Base-by-base conservation (phyloP, 2,888 invertebrate genomes). In the Drosophila aldrichi region DNA sequence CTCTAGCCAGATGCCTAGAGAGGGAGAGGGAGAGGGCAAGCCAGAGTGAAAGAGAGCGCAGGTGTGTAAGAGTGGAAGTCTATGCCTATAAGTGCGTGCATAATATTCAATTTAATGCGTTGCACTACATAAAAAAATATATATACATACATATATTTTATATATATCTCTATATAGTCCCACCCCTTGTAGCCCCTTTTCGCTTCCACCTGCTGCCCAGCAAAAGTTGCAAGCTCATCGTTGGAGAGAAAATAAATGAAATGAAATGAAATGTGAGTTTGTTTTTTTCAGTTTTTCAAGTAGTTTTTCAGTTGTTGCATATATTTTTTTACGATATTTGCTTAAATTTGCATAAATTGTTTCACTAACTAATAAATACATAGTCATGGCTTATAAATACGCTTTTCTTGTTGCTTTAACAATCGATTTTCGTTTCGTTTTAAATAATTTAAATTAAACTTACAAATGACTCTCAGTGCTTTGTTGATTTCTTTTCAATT, bases 351-450 rank as follows among this genome's bases (percentile, higher is more conserved):
- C 73, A 88, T 85, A 88, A 74, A 77, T 85, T 74, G 64, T 66
- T 82, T 82, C 55, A 74, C 89, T 87, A 90, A 87, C 86, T 90
- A 87, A 88, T 85, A 86, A 80, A 79, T 90, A 88, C 78, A 82
- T 82, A 74, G 77, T 80, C 70, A 56, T 79, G 61, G 68, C 80
- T 77, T 81, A 74, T 20, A 68, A 41, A 62, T 69, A 81, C 48
- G 34, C 49, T 57, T 62, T 38, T 22, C 36, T 52, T 64, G 25
- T 25, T 48, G 32, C 20, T 49, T 52, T 72, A 86, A 81, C 68
- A 82, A 72, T 87, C 77, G 72, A 54, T 29, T 59, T 64, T 59
- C 60, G 43, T 59, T 64, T 59, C 60, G 43, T 62, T 66, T 66
- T 70, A 12, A 75, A 71, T 70, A 70, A 78, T 60, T 79, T 79